Conservation (phyloP, 2,113 vertebrate species). For the Calidris pugnax region DNA sequence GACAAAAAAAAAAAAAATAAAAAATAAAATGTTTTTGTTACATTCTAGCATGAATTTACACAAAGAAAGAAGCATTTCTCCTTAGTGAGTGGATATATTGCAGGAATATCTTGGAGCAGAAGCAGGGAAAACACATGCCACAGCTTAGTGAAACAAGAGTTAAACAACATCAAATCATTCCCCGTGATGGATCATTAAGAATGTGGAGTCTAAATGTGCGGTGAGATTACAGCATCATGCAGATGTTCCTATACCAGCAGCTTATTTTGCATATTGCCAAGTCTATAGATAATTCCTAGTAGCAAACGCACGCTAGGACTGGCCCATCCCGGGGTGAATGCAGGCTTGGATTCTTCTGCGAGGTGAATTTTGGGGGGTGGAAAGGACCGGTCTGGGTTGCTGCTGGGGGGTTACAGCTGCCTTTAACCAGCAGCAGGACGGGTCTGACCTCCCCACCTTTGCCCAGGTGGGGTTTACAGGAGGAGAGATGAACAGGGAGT, state of each 20-base stretch:
- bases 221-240: conserved; percentile 42
- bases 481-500: neutral
- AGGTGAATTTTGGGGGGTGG: neutral
- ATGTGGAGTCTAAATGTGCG: conserved; percentile 56
- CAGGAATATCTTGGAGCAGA: neutral
- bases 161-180: conserved; percentile 72
- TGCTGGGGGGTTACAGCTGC: neutral
- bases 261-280: conserved; percentile 50
- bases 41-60: conserved; percentile 26
- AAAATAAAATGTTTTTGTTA: neutral
- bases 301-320: neutral
- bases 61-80: conserved; percentile 42
- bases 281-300: neutral
- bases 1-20: neutral
- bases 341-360: neutral
- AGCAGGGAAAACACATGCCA: neutral
- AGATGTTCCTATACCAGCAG: conserved; percentile 60
- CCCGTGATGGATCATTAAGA: conserved; percentile 70
- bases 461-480: neutral
- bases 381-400: neutral
- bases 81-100: conserved; percentile 7
- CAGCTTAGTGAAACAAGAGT: conserved; percentile 52
- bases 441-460: neutral
- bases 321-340: neutral
- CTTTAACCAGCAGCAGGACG: neutral